Conservation (phyloP, 2,113 vertebrate species). For the Syrmaticus mikado region DNA sequence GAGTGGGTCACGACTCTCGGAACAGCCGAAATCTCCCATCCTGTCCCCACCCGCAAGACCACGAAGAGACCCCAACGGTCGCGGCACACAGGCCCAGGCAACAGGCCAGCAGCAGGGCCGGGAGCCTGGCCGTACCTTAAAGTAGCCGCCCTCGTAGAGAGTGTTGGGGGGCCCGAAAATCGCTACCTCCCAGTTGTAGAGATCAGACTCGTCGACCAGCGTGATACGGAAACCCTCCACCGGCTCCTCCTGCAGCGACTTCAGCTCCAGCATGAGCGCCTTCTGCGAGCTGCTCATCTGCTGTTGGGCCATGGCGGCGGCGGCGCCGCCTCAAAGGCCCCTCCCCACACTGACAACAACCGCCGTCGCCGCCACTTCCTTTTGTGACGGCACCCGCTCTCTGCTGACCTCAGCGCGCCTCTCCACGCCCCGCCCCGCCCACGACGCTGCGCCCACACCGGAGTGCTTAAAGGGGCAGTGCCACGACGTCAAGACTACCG, state of each 20-base stretch:
- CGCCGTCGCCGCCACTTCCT: constrained; percentile 34
- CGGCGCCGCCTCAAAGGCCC: background rate
- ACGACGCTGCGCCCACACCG: no score
- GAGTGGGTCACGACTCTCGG: no score
- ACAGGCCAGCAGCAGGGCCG: no score
- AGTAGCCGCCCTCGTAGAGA: constrained; percentile 93
- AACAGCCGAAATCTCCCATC: no score
- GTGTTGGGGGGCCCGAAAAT: constrained; percentile 96
- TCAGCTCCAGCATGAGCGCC: constrained; percentile 95
- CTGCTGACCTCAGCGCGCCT: constrained; percentile 17
- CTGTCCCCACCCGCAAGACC: no score
- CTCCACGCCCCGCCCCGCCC: background rate
- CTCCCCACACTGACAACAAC: background rate
- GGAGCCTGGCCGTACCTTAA: constrained; percentile 85
- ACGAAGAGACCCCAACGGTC: no score
- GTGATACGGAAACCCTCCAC: constrained; percentile 96
- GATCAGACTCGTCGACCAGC: constrained; percentile 92
- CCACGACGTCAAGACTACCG: no score
- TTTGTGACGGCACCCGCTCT: constrained; percentile 54
- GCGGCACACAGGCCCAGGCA: no score
- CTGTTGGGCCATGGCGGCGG: constrained; percentile 85
- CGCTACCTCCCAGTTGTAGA: constrained; percentile 96
- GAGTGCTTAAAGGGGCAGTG: no score
- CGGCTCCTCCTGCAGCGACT: constrained; percentile 93
- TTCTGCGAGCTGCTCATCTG: constrained; percentile 96